Conservation (phyloP, 2,888 invertebrate genomes). For the Pteria penguin region DNA sequence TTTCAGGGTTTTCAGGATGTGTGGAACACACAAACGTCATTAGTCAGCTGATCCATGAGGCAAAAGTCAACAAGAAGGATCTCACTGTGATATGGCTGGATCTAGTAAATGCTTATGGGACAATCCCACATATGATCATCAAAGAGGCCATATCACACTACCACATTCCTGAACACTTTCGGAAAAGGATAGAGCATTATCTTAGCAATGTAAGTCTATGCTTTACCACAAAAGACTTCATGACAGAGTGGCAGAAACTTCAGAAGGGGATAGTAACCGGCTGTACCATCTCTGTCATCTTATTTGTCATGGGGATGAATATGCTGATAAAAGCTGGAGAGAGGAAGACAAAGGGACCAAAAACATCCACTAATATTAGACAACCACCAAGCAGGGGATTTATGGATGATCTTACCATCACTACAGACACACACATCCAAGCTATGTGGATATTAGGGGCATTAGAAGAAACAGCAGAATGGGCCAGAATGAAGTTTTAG, state of each 20-base stretch:
- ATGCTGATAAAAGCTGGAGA: slow-evolving; percentile 25
- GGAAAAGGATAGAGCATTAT: neutral
- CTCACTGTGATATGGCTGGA: too few relatives aligned
- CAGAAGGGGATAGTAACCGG: slow-evolving; percentile 32
- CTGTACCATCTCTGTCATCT: slow-evolving; percentile 35
- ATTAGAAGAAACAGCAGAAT: slow-evolving; percentile 22
- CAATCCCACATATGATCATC: too few relatives aligned
- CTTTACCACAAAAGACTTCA: neutral
- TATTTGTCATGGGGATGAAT: slow-evolving; percentile 38
- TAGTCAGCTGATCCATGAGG: too few relatives aligned
- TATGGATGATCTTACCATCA: slow-evolving; percentile 28
- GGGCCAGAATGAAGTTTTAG: slow-evolving; percentile 36
- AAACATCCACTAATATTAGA: slow-evolving; percentile 1
- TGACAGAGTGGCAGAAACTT: slow-evolving; percentile 6
- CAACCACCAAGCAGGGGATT: slow-evolving; percentile 14
- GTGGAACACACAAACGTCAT: too few relatives aligned
- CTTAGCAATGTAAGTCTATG: neutral
- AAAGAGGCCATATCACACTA: neutral
- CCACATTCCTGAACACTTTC: slow-evolving; percentile 2
- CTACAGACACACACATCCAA: slow-evolving; percentile 28
- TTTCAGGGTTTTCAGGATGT: too few relatives aligned
- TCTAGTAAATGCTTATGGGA: too few relatives aligned
- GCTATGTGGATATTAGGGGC: slow-evolving; percentile 23
- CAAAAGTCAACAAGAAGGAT: too few relatives aligned
- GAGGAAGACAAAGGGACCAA: slow-evolving; percentile 21